phyloP scores from a whole-genome alignment of 1,140 invertebrate species.

The Orius insidiosus region DNA sequence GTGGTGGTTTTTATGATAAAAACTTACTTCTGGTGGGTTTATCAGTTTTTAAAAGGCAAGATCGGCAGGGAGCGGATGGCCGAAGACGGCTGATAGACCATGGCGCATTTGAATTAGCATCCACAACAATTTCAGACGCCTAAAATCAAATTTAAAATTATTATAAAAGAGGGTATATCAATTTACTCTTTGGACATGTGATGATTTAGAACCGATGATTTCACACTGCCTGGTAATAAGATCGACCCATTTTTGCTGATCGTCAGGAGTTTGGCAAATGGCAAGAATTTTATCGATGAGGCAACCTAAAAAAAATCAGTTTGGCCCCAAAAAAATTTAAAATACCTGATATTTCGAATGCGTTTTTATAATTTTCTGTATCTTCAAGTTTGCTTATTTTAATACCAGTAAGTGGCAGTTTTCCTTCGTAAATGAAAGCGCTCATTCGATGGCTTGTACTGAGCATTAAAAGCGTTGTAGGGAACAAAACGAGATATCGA shows the following conservation, averaged over 20 bases:
- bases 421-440: conserved; percentile 91
- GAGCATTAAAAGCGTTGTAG: conserved; percentile 70
- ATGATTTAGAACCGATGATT: conserved; percentile 25
- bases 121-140: conserved; percentile 22
- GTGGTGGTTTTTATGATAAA: neutral
- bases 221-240: conserved; percentile 46
- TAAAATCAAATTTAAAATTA: neutral
- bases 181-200: conserved; percentile 17
- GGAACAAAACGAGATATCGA: conserved; percentile 82
- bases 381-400: conserved; percentile 59
- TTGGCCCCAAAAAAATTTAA: no score
- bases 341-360: conserved; percentile 83
- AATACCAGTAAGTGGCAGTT: conserved; percentile 72
- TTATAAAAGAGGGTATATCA: neutral
- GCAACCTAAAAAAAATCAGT: no score
- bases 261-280: conserved; percentile 63
- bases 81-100: conserved; percentile 27
- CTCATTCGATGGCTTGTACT: conserved; percentile 79
- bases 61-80: conserved; percentile 28
- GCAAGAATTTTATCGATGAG: conserved; percentile 81
- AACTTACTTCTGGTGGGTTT: conserved; percentile 36
- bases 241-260: conserved; percentile 75
- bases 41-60: conserved; percentile 23
- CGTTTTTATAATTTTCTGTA: conserved; percentile 62
- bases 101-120: conserved; percentile 14